These are phyloP conservation scores for Eumacrocentrus americanus DNA, from an alignment of 2,888 invertebrate genomes.

Conservation along the genomic window DNA sequence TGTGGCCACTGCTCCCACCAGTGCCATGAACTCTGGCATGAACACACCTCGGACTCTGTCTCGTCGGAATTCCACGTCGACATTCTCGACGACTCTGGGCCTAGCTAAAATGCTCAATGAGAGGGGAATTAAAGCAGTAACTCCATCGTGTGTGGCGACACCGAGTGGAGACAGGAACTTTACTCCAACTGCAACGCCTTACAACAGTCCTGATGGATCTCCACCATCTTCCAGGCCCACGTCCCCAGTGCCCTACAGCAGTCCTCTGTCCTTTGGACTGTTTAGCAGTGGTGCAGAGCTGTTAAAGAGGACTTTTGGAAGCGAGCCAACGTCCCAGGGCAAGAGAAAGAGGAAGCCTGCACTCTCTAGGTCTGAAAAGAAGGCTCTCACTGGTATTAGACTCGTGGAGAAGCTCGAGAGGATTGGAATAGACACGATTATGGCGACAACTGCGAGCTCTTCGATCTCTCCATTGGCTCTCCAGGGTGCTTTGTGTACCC, in stretches of 20 bases:
- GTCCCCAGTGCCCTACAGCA: constrained; percentile 65
- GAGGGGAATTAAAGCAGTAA: constrained; percentile 76
- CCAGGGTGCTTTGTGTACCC: constrained; percentile 68
- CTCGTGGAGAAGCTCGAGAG: constrained; percentile 73
- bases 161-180: constrained; percentile 71
- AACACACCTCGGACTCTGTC: constrained; percentile 65
- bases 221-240: constrained; percentile 66
- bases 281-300: constrained; percentile 72
- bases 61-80: constrained; percentile 80
- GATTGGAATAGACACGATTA: constrained; percentile 72
- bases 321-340: constrained; percentile 53
- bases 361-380: constrained; percentile 55
- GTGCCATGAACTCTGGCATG: constrained; percentile 54
- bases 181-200: constrained; percentile 85
- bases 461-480: constrained; percentile 69
- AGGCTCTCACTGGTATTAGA: constrained; percentile 64
- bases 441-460: constrained; percentile 66
- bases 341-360: constrained; percentile 54
- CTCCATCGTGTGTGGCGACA: constrained; percentile 71
- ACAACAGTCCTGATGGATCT: constrained; percentile 80
- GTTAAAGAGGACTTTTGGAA: constrained; percentile 68
- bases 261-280: constrained; percentile 61
- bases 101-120: constrained; percentile 80
- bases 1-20: constrained; percentile 69
- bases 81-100: constrained; percentile 76